Percentiles rank a stretch among this genome's conserved stretches.
These are phyloP conservation scores for Spialia ferax DNA, from an alignment of 2,888 invertebrate genomes.

Conservation along the genomic window DNA sequence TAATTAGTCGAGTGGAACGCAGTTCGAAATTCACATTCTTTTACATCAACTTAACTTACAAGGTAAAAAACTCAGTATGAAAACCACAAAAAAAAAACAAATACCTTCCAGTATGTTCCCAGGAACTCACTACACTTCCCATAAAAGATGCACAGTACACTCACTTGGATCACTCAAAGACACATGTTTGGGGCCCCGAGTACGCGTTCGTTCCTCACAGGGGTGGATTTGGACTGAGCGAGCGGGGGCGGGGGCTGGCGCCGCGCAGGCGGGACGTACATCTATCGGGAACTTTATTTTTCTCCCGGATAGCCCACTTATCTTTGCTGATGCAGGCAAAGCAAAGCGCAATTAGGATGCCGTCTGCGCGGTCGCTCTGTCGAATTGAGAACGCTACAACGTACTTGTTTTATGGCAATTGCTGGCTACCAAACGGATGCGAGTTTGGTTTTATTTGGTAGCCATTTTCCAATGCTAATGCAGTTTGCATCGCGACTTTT, in stretches of 20 bases:
- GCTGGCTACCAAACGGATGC: neutral
- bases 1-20: slow-evolving; percentile 12
- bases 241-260: slow-evolving; percentile 44
- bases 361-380: slow-evolving; percentile 36
- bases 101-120: neutral
- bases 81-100: neutral
- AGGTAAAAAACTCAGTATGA: neutral
- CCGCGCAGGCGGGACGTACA: slow-evolving; percentile 51
- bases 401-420: neutral
- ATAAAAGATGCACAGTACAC: slow-evolving; percentile 30
- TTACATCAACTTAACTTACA: slow-evolving; percentile 3
- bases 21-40: slow-evolving; percentile 23
- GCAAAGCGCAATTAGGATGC: slow-evolving; percentile 54
- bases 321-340: slow-evolving; percentile 57
- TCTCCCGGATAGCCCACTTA: slow-evolving; percentile 57
- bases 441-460: neutral
- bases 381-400: slow-evolving; percentile 43
- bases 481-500: neutral
- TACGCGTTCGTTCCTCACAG: slow-evolving; percentile 35
- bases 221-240: slow-evolving; percentile 49
- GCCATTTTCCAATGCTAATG: neutral
- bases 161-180: slow-evolving; percentile 27
- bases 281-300: slow-evolving; percentile 54
- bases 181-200: slow-evolving; percentile 11
- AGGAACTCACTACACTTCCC: slow-evolving; percentile 29